Percentiles rank a stretch among this genome's conserved stretches.
Conservation (phyloP, 2,888 invertebrate genomes). For the Nomada hirtipes region DNA sequence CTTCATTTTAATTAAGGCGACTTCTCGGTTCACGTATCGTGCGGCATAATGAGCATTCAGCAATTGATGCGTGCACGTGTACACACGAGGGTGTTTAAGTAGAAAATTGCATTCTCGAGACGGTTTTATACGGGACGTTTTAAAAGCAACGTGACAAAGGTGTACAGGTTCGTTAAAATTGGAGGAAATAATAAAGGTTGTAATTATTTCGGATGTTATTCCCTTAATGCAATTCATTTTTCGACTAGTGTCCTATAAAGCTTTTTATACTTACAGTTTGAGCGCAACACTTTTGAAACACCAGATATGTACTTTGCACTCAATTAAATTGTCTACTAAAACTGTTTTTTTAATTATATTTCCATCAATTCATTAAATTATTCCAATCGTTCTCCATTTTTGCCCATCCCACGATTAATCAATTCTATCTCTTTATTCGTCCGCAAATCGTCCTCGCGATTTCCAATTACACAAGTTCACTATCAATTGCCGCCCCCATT, state of each 20-base stretch:
- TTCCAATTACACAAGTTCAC: slow-evolving; percentile 15
- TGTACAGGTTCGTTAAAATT: too few species aligned
- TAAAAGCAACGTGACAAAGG: background rate
- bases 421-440: background rate
- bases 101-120: slow-evolving; percentile 55
- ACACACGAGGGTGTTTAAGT: slow-evolving; percentile 23
- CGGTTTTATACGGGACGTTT: slow-evolving; percentile 27
- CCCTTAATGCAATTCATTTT: too few species aligned
- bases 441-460: background rate
- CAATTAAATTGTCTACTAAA: slow-evolving; percentile 53
- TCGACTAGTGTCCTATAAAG: too few species aligned
- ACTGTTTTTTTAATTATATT: background rate
- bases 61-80: slow-evolving; percentile 49
- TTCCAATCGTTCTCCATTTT: too few species aligned
- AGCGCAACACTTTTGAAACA: too few species aligned
- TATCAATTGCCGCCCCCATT: slow-evolving; percentile 1
- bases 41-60: slow-evolving; percentile 50
- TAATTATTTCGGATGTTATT: too few species aligned
- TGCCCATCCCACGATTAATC: too few species aligned
- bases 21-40: slow-evolving; percentile 8
- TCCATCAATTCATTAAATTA: background rate
- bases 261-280: too few species aligned
- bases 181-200: too few species aligned
- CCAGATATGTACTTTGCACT: too few species aligned
- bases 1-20: slow-evolving; percentile 66